These are phyloP conservation scores for Cetoscarus ocellatus DNA, from an alignment of 2,797 vertebrate genomes.

Conservation along the genomic window DNA sequence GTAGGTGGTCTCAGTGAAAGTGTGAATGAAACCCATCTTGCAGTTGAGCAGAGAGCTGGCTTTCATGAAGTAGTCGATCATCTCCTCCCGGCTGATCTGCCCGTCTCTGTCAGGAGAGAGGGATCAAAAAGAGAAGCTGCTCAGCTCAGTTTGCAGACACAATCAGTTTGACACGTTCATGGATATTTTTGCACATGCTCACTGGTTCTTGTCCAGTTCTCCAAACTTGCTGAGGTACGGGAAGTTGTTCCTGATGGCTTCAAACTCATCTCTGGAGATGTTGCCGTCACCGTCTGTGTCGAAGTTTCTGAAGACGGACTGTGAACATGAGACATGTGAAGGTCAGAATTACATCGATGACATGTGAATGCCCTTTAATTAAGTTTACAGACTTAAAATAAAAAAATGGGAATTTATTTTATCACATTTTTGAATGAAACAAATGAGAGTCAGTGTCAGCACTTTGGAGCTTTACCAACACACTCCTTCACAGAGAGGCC, in stretches of 20 bases:
- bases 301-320: slow-evolving; percentile 94
- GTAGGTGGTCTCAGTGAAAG: slow-evolving; percentile 89
- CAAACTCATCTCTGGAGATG: slow-evolving; percentile 92
- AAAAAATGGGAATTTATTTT: no score
- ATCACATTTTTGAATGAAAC: no score
- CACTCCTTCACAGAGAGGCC: no score
- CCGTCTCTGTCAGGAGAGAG: slow-evolving; percentile 74
- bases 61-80: slow-evolving; percentile 90
- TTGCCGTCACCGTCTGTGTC: slow-evolving; percentile 89
- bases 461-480: no score
- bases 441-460: no score
- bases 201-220: slow-evolving; percentile 86
- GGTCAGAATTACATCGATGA: background rate
- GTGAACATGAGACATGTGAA: background rate
- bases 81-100: slow-evolving; percentile 89
- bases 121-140: slow-evolving; percentile 2
- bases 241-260: slow-evolving; percentile 90
- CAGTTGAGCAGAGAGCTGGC: slow-evolving; percentile 92
- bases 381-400: no score
- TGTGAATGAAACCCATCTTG: slow-evolving; percentile 91
- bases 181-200: slow-evolving; percentile 35
- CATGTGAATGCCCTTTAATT: no score
- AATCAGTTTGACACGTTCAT: no score
- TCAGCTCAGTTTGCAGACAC: no score
- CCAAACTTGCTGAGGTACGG: slow-evolving; percentile 91